Base-by-base conservation (phyloP, 1,140 invertebrate genomes). In the Drosophila sulfurigaster region DNA sequence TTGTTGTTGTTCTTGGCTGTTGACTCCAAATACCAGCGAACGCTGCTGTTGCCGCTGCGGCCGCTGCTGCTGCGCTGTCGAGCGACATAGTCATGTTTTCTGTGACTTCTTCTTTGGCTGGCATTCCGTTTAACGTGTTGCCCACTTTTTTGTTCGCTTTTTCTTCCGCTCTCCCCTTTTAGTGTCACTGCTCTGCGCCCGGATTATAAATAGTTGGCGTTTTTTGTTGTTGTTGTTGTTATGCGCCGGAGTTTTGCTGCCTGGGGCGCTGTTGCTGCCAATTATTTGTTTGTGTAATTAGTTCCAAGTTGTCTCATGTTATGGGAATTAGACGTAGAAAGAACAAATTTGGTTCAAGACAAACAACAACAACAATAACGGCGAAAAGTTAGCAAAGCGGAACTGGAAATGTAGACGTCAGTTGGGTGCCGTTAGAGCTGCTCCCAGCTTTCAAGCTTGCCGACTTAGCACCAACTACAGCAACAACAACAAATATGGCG, bases 311-410 rank as follows among this genome's bases (percentile, higher is more conserved):
- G 59, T 75, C 51, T 67, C 71, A 78, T 75, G 59, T 60, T 78
- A 68, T 75, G 64, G 75, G 79, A 78, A 87, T 87, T 87, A 82
- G 59, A 72, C 43, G 62, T 79, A 56, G 58, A 73, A 62, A 77
- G 54, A 87, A 78, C 71, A 54, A 73, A 78, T 65, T 73, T 56
- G 10, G 58, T 68, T 68, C 52, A 78, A 67, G 68, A 71, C 28
- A 32, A 54, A 48, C 46, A 46, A 38, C 73, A 49, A 57, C 58
- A 75, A 48, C 49, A 73, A 74, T 60, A 83, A 87, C 76, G 82
- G 74, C 66, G 69, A 89, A 83, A 81, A 78, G 78, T 68, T 75
- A 85, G 49, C 81, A 85, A 89, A 89, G 85, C 86, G 86, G 85
- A 89, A 89, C 81, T 85, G 69, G 75, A 75, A 85, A 85, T 75